Evolutionary conservation across 2,113 vertebrate species (phyloP).

Genomic region (Pycnonotus jocosus): DNA sequence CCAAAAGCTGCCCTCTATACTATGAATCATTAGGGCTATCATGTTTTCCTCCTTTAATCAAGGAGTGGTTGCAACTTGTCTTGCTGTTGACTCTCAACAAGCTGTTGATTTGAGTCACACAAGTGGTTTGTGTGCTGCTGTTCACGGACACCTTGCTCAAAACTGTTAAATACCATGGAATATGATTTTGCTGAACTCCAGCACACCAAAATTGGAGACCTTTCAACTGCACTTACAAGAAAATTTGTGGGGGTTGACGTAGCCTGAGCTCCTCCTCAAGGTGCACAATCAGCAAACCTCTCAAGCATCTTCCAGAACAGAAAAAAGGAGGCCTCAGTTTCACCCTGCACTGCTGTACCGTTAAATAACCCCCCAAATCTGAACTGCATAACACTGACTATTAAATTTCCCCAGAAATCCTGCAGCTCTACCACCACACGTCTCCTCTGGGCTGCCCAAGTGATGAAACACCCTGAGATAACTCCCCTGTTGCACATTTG

Average conservation of each 20-base stretch:
- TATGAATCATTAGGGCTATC: background rate
- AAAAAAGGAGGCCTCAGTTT: background rate
- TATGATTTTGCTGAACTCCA: background rate
- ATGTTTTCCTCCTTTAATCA: background rate
- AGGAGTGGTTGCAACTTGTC: background rate
- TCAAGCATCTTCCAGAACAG: accelerated
- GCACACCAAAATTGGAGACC: background rate
- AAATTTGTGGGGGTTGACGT: background rate
- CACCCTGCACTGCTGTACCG: accelerated
- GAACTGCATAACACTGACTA: background rate
- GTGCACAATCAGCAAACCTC: background rate
- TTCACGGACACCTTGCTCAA: background rate
- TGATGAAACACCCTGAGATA: background rate
- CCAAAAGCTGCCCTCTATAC: background rate
- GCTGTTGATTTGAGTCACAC: background rate
- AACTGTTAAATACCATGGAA: background rate
- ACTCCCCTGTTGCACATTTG: background rate
- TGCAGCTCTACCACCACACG: background rate
- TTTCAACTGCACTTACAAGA: background rate
- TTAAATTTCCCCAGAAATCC: background rate
- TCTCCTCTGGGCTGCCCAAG: background rate
- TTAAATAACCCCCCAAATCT: background rate
- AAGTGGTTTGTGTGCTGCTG: background rate
- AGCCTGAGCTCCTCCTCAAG: accelerated
- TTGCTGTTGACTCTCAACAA: background rate